Conservation (phyloP, 2,888 invertebrate genomes). For the Troilus luridus region DNA sequence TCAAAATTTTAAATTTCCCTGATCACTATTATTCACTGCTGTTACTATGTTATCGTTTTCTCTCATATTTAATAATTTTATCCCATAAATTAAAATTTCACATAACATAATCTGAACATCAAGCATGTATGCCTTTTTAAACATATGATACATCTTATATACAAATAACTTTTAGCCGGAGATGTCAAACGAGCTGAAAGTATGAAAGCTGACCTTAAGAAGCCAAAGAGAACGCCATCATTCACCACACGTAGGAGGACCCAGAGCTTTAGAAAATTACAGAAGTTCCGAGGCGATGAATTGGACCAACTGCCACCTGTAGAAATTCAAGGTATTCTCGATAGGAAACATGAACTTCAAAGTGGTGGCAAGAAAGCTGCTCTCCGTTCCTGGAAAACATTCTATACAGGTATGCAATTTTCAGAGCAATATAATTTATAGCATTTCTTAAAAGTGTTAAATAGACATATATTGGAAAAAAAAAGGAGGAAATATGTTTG, state of each 20-base stretch:
- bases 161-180: constrained; percentile 65
- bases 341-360: constrained; percentile 94
- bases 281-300: constrained; percentile 72
- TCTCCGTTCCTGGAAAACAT: constrained; percentile 95
- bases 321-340: constrained; percentile 91
- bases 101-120: not conserved
- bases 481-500: too few relatives aligned
- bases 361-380: constrained; percentile 95
- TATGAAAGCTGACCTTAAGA: constrained; percentile 86
- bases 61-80: not conserved
- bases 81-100: not conserved
- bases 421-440: not conserved
- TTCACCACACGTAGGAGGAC: constrained; percentile 93
- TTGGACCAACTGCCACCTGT: constrained; percentile 83
- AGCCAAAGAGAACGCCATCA: constrained; percentile 91
- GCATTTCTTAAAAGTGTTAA: not conserved
- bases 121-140: constrained; percentile 26
- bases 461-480: too few relatives aligned
- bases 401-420: constrained; percentile 78
- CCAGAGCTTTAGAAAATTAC: constrained; percentile 86
- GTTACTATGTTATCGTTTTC: not conserved
- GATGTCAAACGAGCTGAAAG: constrained; percentile 88
- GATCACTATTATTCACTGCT: not conserved
- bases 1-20: not conserved
- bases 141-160: constrained; percentile 50